Evolutionary conservation across 2,888 invertebrate genomes (phyloP).

Genomic region (Philereme vetulata): DNA sequence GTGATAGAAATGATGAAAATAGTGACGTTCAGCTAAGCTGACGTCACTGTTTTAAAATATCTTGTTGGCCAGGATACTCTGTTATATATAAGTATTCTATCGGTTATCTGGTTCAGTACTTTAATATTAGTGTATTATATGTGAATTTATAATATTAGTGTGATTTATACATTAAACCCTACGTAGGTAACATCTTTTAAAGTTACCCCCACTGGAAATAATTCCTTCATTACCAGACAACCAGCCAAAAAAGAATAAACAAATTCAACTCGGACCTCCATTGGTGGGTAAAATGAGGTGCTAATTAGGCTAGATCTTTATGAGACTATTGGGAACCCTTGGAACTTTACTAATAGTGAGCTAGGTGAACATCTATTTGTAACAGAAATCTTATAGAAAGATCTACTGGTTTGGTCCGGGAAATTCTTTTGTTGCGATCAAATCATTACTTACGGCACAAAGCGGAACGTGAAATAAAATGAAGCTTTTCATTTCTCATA

Average conservation of each 20-base stretch:
- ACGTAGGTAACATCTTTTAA: no score
- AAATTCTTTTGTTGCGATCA: neutral
- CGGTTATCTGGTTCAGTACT: no score
- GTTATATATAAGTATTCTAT: no score
- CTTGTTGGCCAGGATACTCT: no score
- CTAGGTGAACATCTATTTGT: neutral
- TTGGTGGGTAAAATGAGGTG: conserved; percentile 8
- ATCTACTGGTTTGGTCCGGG: neutral
- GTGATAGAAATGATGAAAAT: no score
- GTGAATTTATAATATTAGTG: no score
- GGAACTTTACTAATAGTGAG: conserved; percentile 2
- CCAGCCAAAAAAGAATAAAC: neutral
- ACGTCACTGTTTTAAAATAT: no score
- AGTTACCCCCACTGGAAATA: no score
- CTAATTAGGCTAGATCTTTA: conserved; percentile 4
- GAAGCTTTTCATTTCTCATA: conserved; percentile 19
- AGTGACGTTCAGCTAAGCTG: no score
- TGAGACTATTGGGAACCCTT: neutral
- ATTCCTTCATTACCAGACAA: no score
- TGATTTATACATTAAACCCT: no score
- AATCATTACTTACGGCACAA: neutral
- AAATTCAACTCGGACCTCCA: neutral
- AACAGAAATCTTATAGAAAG: neutral
- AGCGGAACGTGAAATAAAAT: conserved; percentile 6
- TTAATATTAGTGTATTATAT: no score